phyloP scores from a whole-genome alignment of 2,113 vertebrate species.

The Desmodus rotundus region DNA sequence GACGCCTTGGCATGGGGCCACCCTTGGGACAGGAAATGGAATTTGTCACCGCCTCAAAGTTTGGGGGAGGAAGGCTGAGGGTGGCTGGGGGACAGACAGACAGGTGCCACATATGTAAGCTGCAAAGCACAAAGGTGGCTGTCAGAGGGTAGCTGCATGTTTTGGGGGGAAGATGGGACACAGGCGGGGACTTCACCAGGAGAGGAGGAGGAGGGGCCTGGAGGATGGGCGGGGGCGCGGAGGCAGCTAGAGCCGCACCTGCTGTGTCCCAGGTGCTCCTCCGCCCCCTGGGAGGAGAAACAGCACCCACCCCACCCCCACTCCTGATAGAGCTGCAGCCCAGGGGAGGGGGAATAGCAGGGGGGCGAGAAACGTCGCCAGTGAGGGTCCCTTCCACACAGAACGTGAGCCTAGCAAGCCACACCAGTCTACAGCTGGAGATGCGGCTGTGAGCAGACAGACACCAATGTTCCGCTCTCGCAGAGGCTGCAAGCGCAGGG shows the following conservation, averaged over 20 bases:
- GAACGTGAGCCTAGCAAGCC: fast-evolving
- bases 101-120: fast-evolving
- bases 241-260: neutral
- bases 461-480: neutral
- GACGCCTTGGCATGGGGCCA: fast-evolving
- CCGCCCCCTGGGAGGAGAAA: fast-evolving
- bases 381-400: neutral
- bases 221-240: fast-evolving
- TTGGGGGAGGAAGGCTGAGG: neutral
- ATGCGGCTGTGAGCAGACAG: fast-evolving
- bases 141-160: neutral
- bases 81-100: fast-evolving
- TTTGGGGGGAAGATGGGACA: neutral
- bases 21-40: no score
- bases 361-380: neutral
- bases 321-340: no score
- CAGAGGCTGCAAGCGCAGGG: neutral
- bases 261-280: neutral
- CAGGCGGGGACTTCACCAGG: neutral
- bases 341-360: neutral
- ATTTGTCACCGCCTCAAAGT: neutral
- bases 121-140: fast-evolving
- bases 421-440: neutral
- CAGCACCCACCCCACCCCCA: neutral
- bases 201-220: no score